Conservation (phyloP, 2,113 vertebrate genomes). For the Equus przewalskii region DNA sequence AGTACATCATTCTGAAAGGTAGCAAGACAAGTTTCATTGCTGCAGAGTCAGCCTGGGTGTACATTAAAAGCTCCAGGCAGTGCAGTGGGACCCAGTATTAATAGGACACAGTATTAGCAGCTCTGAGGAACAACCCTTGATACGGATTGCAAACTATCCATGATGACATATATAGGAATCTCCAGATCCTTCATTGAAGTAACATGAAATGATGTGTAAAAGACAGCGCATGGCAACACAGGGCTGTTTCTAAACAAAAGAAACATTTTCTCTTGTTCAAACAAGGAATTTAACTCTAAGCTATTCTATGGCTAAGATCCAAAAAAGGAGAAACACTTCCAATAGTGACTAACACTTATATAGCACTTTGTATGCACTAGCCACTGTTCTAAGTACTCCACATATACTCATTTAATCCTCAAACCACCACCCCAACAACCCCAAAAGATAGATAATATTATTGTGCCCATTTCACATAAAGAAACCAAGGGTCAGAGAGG, state of each 20-base stretch:
- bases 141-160: background rate
- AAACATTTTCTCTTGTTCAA: background rate
- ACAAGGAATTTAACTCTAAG: background rate
- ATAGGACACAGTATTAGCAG: background rate
- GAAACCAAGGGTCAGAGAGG: background rate
- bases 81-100: background rate
- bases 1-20: conserved; percentile 33
- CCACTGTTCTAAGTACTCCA: background rate
- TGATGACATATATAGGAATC: background rate
- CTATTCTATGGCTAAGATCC: background rate
- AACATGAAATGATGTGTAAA: background rate
- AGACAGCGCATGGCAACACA: background rate
- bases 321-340: background rate
- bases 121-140: background rate
- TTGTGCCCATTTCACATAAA: background rate
- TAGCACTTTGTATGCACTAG: background rate
- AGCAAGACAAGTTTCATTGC: background rate
- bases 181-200: background rate
- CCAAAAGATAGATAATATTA: background rate
- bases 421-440: background rate
- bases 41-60: background rate
- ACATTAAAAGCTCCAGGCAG: conserved; percentile 38
- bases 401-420: background rate
- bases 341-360: background rate
- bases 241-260: background rate